phyloP scores from a whole-genome alignment of 2,888 invertebrate species.

The Noctua fimbriata region DNA sequence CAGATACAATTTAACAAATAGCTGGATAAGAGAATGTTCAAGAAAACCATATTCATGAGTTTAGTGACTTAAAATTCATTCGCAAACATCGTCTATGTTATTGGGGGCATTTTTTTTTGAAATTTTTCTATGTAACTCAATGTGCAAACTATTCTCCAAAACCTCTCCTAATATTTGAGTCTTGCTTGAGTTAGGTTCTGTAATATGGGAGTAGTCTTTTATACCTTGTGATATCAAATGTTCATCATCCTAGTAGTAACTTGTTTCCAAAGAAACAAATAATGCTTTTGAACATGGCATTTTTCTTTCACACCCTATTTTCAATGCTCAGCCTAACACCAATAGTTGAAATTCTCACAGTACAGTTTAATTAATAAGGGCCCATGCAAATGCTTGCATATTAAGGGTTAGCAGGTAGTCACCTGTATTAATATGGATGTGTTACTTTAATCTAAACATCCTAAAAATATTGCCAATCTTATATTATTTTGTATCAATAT shows the following conservation, averaged over 20 bases:
- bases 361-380: neutral
- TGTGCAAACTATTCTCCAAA: no score
- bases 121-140: no score
- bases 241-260: neutral
- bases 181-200: neutral
- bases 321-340: neutral
- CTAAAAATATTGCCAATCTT: neutral
- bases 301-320: neutral
- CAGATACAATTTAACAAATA: no score
- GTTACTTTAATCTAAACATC: neutral
- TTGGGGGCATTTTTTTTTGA: no score
- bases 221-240: neutral
- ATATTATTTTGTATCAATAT: neutral
- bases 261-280: neutral
- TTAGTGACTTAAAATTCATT: no score
- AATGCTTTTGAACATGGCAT: neutral
- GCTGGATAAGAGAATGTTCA: no score
- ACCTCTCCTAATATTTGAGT: no score
- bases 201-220: neutral
- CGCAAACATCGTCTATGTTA: no score
- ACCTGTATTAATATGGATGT: neutral
- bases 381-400: neutral
- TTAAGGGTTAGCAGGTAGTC: neutral
- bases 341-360: neutral
- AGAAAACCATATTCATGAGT: no score